These are phyloP conservation scores for Macaria notata DNA, from an alignment of 2,888 invertebrate genomes.

Conservation along the genomic window DNA sequence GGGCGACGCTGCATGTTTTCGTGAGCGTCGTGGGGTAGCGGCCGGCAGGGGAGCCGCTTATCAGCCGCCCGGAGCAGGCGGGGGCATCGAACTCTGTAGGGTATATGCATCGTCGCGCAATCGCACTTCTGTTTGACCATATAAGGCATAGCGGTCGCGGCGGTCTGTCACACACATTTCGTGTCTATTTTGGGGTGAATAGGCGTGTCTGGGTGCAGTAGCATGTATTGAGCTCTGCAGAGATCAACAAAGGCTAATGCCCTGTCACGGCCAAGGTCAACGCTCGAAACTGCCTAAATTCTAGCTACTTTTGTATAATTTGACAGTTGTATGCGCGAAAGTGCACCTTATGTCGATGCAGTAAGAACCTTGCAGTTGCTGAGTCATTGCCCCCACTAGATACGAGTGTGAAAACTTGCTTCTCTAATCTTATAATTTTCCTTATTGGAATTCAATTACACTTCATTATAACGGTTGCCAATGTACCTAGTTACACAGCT, in stretches of 20 bases:
- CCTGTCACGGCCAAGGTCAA: conserved; percentile 67
- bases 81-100: conserved; percentile 73
- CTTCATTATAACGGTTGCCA: neutral
- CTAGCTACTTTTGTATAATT: conserved; percentile 30
- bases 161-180: conserved; percentile 59
- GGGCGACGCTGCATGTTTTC: conserved; percentile 15
- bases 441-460: conserved; percentile 15
- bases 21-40: conserved; percentile 19
- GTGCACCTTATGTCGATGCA: conserved; percentile 31
- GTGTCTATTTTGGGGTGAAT: conserved; percentile 61
- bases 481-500: neutral
- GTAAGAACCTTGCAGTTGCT: conserved; percentile 34
- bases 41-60: conserved; percentile 38
- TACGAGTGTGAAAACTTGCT: conserved; percentile 12
- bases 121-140: conserved; percentile 75
- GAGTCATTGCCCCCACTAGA: conserved; percentile 28
- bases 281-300: conserved; percentile 39
- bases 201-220: conserved; percentile 36
- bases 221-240: conserved; percentile 35
- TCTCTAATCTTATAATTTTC: conserved; percentile 3
- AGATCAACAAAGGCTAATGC: conserved; percentile 52
- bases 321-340: conserved; percentile 31
- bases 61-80: conserved; percentile 49
- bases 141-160: conserved; percentile 70
- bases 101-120: conserved; percentile 73